Base-by-base conservation (phyloP, 2,113 vertebrate species). In the Chloroceryle aenea region DNA sequence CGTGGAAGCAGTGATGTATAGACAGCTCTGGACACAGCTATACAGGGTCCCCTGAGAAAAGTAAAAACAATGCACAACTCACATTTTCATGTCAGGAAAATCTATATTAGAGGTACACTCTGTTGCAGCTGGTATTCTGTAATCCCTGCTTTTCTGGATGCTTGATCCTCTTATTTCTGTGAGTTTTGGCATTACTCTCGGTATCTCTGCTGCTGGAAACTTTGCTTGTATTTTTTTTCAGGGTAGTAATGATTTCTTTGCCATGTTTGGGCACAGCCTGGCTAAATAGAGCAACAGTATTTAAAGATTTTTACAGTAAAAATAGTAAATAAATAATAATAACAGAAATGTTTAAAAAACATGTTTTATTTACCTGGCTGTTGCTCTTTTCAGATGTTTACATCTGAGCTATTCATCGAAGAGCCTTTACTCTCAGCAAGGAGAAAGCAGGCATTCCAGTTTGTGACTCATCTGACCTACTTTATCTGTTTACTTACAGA, bases 401-500 rank as follows among this genome's bases (percentile, higher is more conserved):
- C 64, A 43, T 53, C n/a, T 9, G 64, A 75, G 62, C 40, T 53
- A 42, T 74, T 88, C 13, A 42, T 58, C 0, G 14, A 63, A 53
- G 67, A 75, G 42, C 50, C 64, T 86, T 68, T 38, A 64, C 0
- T 1, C n/a, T 64, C 50, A 20, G 63, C 42, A 17, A n/a, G 61
- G 62, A 75, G 40, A 75, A 84, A 75, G 30, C 43, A 87, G 55
- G 27, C 48, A 47, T 83, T 94, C n/a, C 68, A 80, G 38, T 12
- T 61, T 38, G n/a, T 83, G 62, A 91, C n/a, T 85, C 50, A 75
- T 88, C 42, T 58, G 84, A 69, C 73, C 68, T 80, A 75, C 62
- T 94, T 91, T 47, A 64, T 62, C 38, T 79, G 36, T 84, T 94
- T 94, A 58, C 79, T 80, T 84, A 43, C 74, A 88, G 62, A 69